These are phyloP conservation scores for Aphelenchoides fujianensis DNA, from an alignment of 1,140 invertebrate genomes.

Conservation along the genomic window DNA sequence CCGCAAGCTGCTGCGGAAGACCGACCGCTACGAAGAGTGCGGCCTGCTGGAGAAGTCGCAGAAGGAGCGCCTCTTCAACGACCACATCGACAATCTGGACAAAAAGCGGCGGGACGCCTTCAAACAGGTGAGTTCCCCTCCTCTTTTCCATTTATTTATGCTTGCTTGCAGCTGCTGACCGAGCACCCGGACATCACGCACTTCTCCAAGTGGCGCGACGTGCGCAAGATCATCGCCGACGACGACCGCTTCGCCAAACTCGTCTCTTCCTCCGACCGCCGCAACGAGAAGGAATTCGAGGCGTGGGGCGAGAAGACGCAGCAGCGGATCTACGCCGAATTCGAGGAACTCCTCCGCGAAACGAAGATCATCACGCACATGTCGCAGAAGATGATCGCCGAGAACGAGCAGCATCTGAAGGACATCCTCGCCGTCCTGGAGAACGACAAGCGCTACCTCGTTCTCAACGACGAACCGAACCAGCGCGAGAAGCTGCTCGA, in stretches of 20 bases:
- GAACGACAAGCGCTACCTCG: constrained; percentile 74
- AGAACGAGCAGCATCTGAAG: constrained; percentile 72
- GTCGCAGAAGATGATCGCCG: constrained; percentile 71
- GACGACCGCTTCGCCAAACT: constrained; percentile 69
- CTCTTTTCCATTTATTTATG: too few species aligned
- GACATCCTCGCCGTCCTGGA: constrained; percentile 85
- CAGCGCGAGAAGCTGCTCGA: constrained; percentile 82
- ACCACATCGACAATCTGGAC: constrained; percentile 81
- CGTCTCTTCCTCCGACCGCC: constrained; percentile 64
- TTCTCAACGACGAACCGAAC: constrained; percentile 81
- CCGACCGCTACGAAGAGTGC: constrained; percentile 85
- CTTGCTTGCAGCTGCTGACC: constrained; percentile 35
- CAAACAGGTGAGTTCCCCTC: constrained; percentile 56
- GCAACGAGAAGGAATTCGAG: constrained; percentile 90
- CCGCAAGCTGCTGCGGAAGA: constrained; percentile 86
- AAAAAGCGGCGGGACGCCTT: constrained; percentile 90
- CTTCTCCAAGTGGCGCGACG: constrained; percentile 85
- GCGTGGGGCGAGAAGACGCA: constrained; percentile 92
- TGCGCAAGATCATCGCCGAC: constrained; percentile 81
- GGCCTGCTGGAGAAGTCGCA: constrained; percentile 83
- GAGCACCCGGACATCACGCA: constrained; percentile 68
- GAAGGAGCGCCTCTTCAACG: constrained; percentile 84
- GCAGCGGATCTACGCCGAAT: constrained; percentile 82
- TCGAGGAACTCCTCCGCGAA: constrained; percentile 86
- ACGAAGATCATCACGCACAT: constrained; percentile 93